Evolutionary conservation across 2,888 invertebrate genomes (phyloP).

Genomic region (Leptothorax acervorum): DNA sequence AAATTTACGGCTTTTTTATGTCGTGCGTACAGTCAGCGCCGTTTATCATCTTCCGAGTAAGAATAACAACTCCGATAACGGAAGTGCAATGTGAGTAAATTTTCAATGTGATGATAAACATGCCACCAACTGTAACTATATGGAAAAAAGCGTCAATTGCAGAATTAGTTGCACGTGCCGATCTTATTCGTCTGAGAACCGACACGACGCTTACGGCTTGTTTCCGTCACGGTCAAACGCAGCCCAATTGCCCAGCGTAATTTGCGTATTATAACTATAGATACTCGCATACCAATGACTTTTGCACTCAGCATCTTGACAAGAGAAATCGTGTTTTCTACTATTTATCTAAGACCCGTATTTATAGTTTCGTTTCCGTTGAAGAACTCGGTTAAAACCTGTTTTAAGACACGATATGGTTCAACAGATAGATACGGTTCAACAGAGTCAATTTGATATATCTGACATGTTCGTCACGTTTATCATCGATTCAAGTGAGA

Average conservation of each 20-base stretch:
- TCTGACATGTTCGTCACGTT: background rate
- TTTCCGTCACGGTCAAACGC: conserved; percentile 63
- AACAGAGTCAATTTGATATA: background rate
- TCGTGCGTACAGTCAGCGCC: background rate
- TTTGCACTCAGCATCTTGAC: conserved; percentile 60
- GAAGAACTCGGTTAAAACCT: background rate
- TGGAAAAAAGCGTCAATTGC: background rate
- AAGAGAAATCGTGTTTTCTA: conserved; percentile 56
- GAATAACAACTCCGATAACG: background rate
- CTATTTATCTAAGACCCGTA: conserved; percentile 7
- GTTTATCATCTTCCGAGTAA: background rate
- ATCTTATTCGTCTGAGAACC: conserved; percentile 59
- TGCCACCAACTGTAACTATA: background rate
- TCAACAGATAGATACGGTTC: conserved; percentile 9
- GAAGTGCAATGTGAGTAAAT: background rate
- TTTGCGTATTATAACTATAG: conserved; percentile 53
- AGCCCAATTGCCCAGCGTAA: conserved; percentile 57
- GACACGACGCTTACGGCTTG: conserved; percentile 54
- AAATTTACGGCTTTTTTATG: background rate
- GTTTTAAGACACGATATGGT: background rate
- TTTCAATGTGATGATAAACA: background rate
- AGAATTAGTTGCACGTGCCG: conserved; percentile 11
- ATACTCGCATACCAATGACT: conserved; percentile 48
- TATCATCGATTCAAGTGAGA: background rate
- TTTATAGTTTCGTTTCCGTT: background rate